phyloP scores from a whole-genome alignment of 2,113 vertebrate species.

The Blennius ocellaris region DNA sequence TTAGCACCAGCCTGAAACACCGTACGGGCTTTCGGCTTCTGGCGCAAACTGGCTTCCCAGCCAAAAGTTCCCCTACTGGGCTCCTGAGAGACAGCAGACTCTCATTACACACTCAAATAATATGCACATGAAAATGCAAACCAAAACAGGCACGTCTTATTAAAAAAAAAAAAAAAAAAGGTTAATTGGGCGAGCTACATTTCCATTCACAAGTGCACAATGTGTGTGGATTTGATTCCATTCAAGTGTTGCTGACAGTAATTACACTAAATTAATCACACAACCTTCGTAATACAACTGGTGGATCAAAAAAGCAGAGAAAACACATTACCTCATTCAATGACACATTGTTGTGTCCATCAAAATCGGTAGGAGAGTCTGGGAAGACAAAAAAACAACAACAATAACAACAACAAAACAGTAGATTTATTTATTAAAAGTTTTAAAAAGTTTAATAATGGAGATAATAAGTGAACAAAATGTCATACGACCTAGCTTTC shows the following conservation, averaged over 20 bases:
- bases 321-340: conserved; percentile 43
- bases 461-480: not conserved
- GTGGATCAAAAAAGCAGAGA: not conserved
- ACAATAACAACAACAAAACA: no score
- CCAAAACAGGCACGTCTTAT: not conserved
- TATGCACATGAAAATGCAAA: conserved; percentile 35
- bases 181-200: no score
- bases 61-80: conserved; percentile 73
- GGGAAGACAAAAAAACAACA: conserved; percentile 19
- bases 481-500: conserved; percentile 76
- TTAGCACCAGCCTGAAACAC: conserved; percentile 81
- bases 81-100: conserved; percentile 74
- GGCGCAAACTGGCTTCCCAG: conserved; percentile 80
- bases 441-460: not conserved
- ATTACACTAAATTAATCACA: not conserved
- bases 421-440: no score
- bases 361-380: not conserved
- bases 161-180: no score
- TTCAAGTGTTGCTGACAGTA: not conserved
- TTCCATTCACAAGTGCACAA: no score
- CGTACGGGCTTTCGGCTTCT: conserved; percentile 78
- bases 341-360: not conserved
- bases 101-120: conserved; percentile 56
- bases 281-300: no score
- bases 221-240: not conserved